Percentiles rank a stretch among this genome's conserved stretches.
These are phyloP conservation scores for Sterna hirundo DNA, from an alignment of 2,113 vertebrate species.

Conservation along the genomic window DNA sequence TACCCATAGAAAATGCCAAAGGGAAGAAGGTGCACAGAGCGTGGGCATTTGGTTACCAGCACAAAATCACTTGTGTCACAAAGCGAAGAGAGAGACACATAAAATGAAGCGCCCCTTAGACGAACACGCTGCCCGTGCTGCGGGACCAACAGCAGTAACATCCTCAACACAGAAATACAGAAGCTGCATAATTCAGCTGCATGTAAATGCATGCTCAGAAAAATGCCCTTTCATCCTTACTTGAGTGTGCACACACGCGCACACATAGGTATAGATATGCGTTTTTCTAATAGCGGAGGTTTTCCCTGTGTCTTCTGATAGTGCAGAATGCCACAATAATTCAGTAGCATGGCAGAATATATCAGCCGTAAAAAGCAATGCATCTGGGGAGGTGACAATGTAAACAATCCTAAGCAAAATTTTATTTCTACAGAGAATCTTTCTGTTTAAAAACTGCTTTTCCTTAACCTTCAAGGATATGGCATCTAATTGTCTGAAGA, in stretches of 20 bases:
- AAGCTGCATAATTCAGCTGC: neutral
- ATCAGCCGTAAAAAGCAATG: neutral
- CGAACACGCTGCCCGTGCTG: rapidly evolving
- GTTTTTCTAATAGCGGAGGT: neutral
- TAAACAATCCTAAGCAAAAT: neutral
- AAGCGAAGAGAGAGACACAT: neutral
- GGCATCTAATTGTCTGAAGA: neutral
- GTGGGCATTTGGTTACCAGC: neutral
- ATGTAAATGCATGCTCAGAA: neutral
- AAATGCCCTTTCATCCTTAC: neutral
- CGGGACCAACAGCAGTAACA: neutral
- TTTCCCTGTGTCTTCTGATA: neutral
- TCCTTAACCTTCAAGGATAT: neutral
- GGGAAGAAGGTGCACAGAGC: neutral
- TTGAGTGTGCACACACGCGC: rapidly evolving
- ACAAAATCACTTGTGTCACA: neutral
- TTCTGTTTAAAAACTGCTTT: neutral
- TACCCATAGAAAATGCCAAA: neutral
- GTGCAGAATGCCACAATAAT: neutral
- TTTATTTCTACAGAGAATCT: neutral
- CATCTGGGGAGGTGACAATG: neutral
- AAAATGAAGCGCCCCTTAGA: neutral
- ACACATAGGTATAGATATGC: rapidly evolving
- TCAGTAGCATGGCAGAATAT: neutral
- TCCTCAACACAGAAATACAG: neutral